Evolutionary conservation across 2,797 vertebrate genomes (phyloP), one percentile per base, ranked within the genome.

Genomic region (Perodicticus potto): DNA sequence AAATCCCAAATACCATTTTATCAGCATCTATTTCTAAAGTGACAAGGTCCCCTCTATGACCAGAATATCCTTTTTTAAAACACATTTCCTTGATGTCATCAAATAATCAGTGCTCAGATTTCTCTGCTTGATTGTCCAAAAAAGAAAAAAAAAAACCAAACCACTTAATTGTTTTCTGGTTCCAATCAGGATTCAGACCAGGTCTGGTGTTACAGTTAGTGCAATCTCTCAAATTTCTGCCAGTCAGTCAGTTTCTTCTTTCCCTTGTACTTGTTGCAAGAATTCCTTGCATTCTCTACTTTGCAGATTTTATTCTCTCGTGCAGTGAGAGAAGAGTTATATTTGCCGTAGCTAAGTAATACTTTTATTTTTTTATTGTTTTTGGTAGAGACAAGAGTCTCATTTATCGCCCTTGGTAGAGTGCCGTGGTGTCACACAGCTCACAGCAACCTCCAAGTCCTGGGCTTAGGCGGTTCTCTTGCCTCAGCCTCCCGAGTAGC

Each of bases 51-150:
- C 20, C 72, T 76, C 74, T 16, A 57, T 2, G 76, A 32, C 6
- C 59, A 49, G n/a, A 57, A 70, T 85, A 29, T 16, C 59, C 29
- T 57, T 84, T 37, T 76, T 29, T 40, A 53, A 90, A 32, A 90
- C 69, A 4, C 27, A 87, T 17, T 53, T 89, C 45, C 17, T 29
- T 61, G 61, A 59, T 59, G n/a, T 92, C 17, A 12, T 72, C 34
- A 61, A 63, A 88, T 86, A 94, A 73, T 82, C 69, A 82, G n/a
- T 72, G 32, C 93, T 89, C 45, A 59, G 8, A 37, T 80, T 92
- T 89, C 55, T 9, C 45, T 92, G 32, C 27, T 61, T 77, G 25
- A n/a, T 61, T 77, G 25, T 82, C 40, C 43, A 19, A 40, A 73
- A 89, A 70, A 87, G 13, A 11, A 43, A 17, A 67, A 32, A 23